A percentile compares a stretch with the other conserved stretches of the same genome.
These are phyloP conservation scores for Drosophila jambulina DNA, from an alignment of 1,140 invertebrate species.

Conservation along the genomic window DNA sequence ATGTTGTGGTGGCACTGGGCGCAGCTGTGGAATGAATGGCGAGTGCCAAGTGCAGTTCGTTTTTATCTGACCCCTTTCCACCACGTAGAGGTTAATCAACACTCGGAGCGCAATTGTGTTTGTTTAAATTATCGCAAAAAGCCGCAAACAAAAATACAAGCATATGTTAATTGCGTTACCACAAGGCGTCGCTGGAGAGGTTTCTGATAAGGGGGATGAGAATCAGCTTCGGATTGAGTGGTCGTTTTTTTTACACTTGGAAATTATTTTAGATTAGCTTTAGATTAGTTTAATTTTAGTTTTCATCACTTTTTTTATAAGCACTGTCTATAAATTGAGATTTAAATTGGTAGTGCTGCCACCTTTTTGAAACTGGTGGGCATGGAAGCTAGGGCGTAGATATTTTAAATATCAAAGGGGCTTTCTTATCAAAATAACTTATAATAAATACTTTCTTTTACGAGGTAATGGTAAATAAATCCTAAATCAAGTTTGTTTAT, in stretches of 20 bases:
- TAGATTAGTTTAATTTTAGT: background rate
- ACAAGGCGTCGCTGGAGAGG: constrained; percentile 11
- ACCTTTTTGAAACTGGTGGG: background rate
- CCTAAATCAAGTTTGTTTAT: background rate
- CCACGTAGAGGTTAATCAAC: constrained; percentile 49
- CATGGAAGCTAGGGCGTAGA: background rate
- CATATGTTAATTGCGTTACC: constrained; percentile 18
- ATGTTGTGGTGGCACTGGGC: constrained; percentile 33
- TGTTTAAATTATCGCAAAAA: constrained; percentile 46
- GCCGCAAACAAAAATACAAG: constrained; percentile 43
- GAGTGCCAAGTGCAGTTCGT: constrained; percentile 3
- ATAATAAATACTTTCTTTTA: background rate
- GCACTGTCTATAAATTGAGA: background rate
- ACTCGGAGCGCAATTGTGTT: constrained; percentile 36
- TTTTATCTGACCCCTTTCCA: constrained; percentile 51
- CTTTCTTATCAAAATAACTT: background rate
- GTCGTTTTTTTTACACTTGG: background rate
- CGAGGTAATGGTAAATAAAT: background rate
- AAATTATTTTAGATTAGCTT: background rate
- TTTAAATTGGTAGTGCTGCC: background rate
- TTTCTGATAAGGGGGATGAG: constrained; percentile 5
- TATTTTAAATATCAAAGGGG: background rate
- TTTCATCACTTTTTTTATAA: background rate
- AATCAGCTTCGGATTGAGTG: background rate
- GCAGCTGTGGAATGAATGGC: constrained; percentile 29